Percentiles rank a stretch among this genome's conserved stretches.
Conservation (phyloP, 2,113 vertebrate species). For the Tetrao urogallus region DNA sequence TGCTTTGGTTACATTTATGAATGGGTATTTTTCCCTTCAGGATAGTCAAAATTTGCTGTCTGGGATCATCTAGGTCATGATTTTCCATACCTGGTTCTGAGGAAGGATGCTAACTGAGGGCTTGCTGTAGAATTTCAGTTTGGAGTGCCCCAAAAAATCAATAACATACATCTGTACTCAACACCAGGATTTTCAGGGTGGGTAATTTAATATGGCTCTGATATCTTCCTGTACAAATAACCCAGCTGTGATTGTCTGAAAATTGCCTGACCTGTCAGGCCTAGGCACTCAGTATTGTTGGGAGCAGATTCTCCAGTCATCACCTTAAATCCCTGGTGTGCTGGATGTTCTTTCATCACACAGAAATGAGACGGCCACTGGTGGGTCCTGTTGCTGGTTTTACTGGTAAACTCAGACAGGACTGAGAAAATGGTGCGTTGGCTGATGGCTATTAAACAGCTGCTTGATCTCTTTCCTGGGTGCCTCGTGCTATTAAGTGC, state of each 20-base stretch:
- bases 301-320: background rate
- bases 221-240: constrained; percentile 5
- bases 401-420: background rate
- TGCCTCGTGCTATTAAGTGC: background rate
- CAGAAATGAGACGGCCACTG: background rate
- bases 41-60: background rate
- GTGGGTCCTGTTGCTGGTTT: background rate
- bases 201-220: constrained; percentile 40
- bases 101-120: background rate
- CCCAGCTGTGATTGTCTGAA: background rate
- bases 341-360: background rate
- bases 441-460: background rate
- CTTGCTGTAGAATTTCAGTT: background rate
- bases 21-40: background rate
- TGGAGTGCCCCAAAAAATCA: constrained; percentile 33
- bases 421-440: background rate
- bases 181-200: constrained; percentile 6
- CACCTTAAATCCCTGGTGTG: background rate
- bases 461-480: constrained; percentile 20
- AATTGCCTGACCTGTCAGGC: constrained; percentile 24
- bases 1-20: background rate
- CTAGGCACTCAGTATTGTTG: background rate
- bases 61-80: background rate
- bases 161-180: constrained; percentile 12
- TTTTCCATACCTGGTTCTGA: constrained; percentile 30